phyloP scores from a whole-genome alignment of 2,888 invertebrate species.

The Microdon myrmicae region DNA sequence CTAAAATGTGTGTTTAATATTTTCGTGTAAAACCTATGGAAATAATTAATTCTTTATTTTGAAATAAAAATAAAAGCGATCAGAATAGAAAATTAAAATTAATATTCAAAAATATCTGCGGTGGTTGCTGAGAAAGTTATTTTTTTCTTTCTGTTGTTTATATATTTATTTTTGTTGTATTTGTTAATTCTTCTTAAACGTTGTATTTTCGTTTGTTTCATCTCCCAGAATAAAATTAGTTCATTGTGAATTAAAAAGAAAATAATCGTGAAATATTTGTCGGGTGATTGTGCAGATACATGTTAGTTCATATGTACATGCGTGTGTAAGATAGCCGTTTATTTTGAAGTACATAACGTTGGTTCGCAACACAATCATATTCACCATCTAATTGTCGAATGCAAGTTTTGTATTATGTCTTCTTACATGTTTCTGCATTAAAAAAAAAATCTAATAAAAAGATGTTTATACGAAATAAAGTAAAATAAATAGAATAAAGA shows the following conservation, averaged over 20 bases:
- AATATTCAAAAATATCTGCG: no score
- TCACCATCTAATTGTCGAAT: slow-evolving; percentile 29
- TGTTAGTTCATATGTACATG: neutral
- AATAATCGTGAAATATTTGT: neutral
- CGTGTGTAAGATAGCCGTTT: neutral
- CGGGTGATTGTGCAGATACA: neutral
- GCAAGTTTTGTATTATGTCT: no score
- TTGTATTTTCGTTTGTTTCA: neutral
- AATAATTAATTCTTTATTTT: no score
- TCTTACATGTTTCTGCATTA: slow-evolving; percentile 9
- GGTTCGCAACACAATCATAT: slow-evolving; percentile 1
- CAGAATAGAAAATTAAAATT: no score
- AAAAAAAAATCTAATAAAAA: slow-evolving; percentile 5
- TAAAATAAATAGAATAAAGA: neutral
- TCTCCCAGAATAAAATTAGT: neutral
- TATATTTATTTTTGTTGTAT: no score
- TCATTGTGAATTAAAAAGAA: neutral
- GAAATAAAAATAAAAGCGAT: no score
- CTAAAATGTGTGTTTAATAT: no score
- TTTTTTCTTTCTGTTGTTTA: no score
- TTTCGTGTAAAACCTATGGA: no score
- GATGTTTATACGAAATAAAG: slow-evolving; percentile 6
- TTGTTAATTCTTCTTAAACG: neutral
- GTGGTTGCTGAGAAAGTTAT: no score
- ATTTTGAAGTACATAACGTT: neutral